phyloP scores from a whole-genome alignment of 1,140 invertebrate species.

The Cardiocondyla obscurior region DNA sequence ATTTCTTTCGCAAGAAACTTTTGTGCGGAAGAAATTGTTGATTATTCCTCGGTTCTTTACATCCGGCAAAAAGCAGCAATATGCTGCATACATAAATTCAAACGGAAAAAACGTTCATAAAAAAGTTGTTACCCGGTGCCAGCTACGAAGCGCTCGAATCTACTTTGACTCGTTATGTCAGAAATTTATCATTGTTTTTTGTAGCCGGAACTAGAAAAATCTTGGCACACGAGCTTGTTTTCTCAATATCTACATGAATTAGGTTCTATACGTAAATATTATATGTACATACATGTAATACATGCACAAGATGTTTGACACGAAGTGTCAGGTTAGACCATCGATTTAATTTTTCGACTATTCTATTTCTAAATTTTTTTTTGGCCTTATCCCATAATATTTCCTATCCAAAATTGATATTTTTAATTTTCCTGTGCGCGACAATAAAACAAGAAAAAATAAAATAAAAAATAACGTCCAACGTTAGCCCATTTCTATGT shows the following conservation, averaged over 20 bases:
- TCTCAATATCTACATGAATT: not conserved
- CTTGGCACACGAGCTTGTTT: slow-evolving; percentile 24
- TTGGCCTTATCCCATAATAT: too few species aligned
- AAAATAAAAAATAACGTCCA: too few species aligned
- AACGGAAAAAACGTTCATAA: not conserved
- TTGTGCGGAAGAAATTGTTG: not conserved
- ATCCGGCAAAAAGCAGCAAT: not conserved
- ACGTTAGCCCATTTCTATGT: too few species aligned
- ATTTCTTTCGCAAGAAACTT: too few species aligned
- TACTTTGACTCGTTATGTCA: slow-evolving; percentile 1
- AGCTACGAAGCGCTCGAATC: not conserved
- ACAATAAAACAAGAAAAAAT: too few species aligned
- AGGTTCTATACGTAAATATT: not conserved
- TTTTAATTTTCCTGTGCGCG: too few species aligned
- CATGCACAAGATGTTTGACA: too few species aligned
- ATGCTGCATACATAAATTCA: not conserved
- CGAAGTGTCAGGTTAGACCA: too few species aligned
- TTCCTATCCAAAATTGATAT: too few species aligned
- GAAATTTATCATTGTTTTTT: slow-evolving; percentile 45
- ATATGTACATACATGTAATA: too few species aligned
- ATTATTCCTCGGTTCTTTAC: not conserved
- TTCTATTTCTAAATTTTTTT: too few species aligned
- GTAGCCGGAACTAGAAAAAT: not conserved
- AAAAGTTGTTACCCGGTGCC: not conserved
- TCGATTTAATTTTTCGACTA: too few species aligned